A percentile compares a stretch with the other conserved stretches of the same genome.
phyloP scores from a whole-genome alignment of 2,113 vertebrate genomes.

The Microcebus jonahi region DNA sequence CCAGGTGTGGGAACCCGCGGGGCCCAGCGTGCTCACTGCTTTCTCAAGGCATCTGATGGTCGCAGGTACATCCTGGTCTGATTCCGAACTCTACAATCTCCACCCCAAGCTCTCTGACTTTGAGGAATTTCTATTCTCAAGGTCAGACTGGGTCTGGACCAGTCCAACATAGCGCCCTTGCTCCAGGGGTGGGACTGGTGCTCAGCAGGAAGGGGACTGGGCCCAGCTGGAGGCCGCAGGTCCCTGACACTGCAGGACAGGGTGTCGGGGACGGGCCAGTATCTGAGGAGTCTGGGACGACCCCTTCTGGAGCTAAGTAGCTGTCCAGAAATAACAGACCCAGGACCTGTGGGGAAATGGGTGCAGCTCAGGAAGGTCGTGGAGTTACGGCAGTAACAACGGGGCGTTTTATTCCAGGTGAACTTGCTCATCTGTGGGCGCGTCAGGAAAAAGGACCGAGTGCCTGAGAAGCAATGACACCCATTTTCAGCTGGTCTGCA shows the following conservation, averaged over 20 bases:
- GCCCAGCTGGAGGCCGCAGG: background rate
- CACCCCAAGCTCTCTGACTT: background rate
- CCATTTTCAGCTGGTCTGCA: background rate
- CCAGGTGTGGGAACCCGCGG: accelerated
- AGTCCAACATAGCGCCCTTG: background rate
- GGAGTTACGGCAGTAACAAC: background rate
- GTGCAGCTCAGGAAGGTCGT: background rate
- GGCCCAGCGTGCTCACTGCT: background rate
- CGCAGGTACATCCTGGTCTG: background rate
- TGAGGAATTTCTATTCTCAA: background rate
- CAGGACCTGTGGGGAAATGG: background rate
- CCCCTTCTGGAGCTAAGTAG: too few relatives aligned
- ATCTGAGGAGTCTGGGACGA: too few relatives aligned
- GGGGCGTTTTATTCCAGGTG: background rate
- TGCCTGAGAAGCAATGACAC: background rate
- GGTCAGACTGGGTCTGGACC: background rate
- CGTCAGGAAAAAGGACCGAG: background rate
- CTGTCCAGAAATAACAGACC: background rate
- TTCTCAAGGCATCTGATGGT: background rate
- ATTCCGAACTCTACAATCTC: background rate
- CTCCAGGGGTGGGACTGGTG: background rate
- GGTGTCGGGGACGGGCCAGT: too few relatives aligned
- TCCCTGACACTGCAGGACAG: background rate
- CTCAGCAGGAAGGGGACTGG: background rate
- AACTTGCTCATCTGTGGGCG: background rate